phyloP scores from a whole-genome alignment of 2,888 invertebrate genomes.

The Tromatobia lineatoria region DNA sequence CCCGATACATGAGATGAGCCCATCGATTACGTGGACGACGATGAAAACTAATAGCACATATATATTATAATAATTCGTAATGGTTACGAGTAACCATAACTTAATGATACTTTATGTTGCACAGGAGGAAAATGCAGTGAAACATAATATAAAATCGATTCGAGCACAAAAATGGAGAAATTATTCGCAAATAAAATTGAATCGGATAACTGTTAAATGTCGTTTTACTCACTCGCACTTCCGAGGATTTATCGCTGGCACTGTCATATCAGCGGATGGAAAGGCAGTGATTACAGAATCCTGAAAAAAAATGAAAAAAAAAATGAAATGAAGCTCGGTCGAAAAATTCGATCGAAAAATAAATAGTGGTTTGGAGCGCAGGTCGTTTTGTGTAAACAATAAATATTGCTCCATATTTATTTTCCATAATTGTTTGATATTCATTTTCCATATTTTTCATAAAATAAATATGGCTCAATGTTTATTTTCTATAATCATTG shows the following conservation, averaged over 20 bases:
- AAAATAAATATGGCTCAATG: too few relatives aligned
- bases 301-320: conserved; percentile 9
- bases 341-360: neutral
- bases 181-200: neutral
- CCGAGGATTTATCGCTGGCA: neutral
- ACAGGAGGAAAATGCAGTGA: neutral
- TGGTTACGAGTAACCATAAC: neutral
- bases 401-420: too few relatives aligned
- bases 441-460: too few relatives aligned
- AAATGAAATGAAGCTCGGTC: neutral
- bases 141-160: neutral
- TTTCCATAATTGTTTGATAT: too few relatives aligned
- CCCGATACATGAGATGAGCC: neutral
- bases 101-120: neutral
- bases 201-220: neutral
- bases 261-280: neutral
- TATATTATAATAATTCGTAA: conserved; percentile 11
- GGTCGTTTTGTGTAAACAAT: too few relatives aligned
- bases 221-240: neutral
- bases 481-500: too few relatives aligned
- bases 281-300: neutral
- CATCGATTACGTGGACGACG: neutral
- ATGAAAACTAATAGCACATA: conserved; percentile 5
- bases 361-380: neutral
- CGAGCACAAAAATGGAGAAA: neutral